phyloP scores from a whole-genome alignment of 2,888 invertebrate genomes.

The Dicranocentrus wangi region DNA sequence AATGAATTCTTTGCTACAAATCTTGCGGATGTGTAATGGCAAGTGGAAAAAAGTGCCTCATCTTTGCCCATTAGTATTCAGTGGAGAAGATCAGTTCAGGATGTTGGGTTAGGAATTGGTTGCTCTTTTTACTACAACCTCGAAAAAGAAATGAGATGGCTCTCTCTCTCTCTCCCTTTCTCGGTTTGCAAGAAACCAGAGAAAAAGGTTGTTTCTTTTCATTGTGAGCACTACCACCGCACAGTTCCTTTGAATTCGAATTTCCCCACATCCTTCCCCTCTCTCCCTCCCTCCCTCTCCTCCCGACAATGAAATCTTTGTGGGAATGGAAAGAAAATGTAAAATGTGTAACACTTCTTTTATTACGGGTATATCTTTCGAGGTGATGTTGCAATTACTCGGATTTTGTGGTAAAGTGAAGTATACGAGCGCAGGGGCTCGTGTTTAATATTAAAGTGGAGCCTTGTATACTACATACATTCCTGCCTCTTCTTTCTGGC shows the following conservation, averaged over 20 bases:
- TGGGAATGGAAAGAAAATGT: conserved; percentile 28
- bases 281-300: conserved; percentile 48
- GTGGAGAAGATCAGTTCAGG: conserved; percentile 62
- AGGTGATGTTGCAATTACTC: conserved; percentile 40
- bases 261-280: conserved; percentile 28
- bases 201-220: conserved; percentile 38
- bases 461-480: neutral
- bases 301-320: conserved; percentile 30
- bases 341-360: conserved; percentile 16
- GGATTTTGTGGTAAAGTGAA: conserved; percentile 37
- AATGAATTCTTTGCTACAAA: conserved; percentile 62
- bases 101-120: conserved; percentile 64
- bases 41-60: conserved; percentile 62
- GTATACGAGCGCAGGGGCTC: neutral
- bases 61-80: conserved; percentile 64
- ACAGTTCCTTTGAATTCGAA: conserved; percentile 26
- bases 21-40: conserved; percentile 62
- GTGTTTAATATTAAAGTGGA: conserved; percentile 27
- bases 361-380: conserved; percentile 29
- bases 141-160: conserved; percentile 32
- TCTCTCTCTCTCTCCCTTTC: too few species aligned
- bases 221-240: too few species aligned
- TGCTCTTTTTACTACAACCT: conserved; percentile 25
- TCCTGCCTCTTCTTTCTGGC: neutral
- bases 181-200: neutral